These are phyloP conservation scores for Cebus imitator DNA, from an alignment of 2,113 vertebrate species.

Conservation along the genomic window DNA sequence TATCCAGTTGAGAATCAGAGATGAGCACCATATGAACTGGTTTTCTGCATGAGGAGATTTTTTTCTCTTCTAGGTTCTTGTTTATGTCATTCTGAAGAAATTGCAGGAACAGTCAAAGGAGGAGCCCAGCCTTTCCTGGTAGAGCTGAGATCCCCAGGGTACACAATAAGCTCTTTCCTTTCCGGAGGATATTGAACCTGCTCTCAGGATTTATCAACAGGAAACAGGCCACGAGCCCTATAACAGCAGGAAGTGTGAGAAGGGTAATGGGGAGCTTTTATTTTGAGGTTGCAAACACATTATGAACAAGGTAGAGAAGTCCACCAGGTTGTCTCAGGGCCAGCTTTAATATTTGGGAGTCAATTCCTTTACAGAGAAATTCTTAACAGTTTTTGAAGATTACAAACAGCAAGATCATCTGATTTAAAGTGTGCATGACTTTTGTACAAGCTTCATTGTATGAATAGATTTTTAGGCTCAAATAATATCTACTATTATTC, in stretches of 20 bases:
- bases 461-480: neutral
- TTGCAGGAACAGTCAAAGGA: neutral
- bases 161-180: conserved; percentile 62
- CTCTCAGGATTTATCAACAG: conserved; percentile 74
- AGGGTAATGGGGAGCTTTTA: conserved; percentile 3
- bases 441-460: neutral
- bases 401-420: neutral
- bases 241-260: conserved; percentile 68
- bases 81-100: neutral
- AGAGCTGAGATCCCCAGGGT: neutral
- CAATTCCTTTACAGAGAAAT: neutral
- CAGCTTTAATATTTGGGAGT: neutral
- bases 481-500: neutral
- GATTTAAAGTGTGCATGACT: neutral
- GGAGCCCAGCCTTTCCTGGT: conserved; percentile 47
- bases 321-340: neutral
- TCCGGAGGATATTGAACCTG: conserved; percentile 68
- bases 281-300: neutral
- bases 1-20: neutral
- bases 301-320: neutral
- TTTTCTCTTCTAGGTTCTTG: neutral
- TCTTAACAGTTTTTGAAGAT: neutral
- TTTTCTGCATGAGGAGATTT: neutral
- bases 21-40: neutral
- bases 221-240: conserved; percentile 61